Base-by-base conservation (phyloP, 53 echinoderm and acorn worm species). In the Luidia sarsii region DNA sequence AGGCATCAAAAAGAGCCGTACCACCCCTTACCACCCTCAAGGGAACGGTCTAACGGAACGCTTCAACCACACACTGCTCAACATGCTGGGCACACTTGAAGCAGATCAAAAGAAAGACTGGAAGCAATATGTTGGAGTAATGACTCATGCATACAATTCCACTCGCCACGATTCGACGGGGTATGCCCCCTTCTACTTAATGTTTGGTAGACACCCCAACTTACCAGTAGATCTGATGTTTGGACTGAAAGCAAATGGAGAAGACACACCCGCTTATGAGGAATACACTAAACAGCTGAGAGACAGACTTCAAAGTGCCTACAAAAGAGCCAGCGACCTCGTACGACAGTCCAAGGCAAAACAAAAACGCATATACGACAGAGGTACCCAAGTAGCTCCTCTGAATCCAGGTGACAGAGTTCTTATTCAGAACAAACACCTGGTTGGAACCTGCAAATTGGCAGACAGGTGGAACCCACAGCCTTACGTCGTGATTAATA, bases 201-300 rank as follows among this genome's bases (percentile, higher is more conserved):
- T 53, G 53, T 80, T 67, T 18, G 91, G 91, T 2, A 38, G 91
- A 23, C 87, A 91, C 22, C 80, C 87, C 2, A 52, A 75, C 8
- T 39, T 85, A 20, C 85, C 85, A 4, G 39, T 75, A 33, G 85
- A 85, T 20, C 21, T 85, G 2, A 64, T 50, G 39, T 75, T 75
- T 70, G 83, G 83, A 3, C 50, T 71, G 1, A 35, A 31, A 10
- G 31, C 25, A 15, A 35, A 18, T 38, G n/a, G 15, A 37, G 6
- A 41, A 41, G 41, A 41, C 41, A 11, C 41, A 41, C 22, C 65
- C 19, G 21, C 24, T 14, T 68, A 46, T 13, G 48, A 48, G 0
- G 68, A 68, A 5, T 68, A 36, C 46, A 38, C 37, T 13, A 49
- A 68, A 4, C 36, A 68, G 21, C 49, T 68, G 16, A 68, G 48